Evolutionary conservation across 2,113 vertebrate species (phyloP), one percentile per base, ranked within the genome.

Genomic region (Notothenia coriiceps): DNA sequence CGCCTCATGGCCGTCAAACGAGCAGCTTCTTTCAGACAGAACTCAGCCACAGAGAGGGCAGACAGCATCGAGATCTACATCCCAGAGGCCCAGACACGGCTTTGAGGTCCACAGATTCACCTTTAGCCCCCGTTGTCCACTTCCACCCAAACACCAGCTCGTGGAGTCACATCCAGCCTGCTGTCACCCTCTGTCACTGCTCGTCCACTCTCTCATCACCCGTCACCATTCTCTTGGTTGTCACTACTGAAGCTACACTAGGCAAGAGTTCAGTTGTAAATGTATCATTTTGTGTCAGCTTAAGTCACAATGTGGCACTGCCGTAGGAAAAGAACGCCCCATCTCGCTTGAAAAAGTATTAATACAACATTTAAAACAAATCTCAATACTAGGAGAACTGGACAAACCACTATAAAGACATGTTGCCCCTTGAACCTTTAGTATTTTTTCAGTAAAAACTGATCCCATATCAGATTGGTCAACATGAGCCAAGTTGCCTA

Each of bases 51-150:
- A 2, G 98, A 99, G 93, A 94, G 98, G 1, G 98, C 97, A 15
- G 98, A 99, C 96, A 99, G 98, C 96, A 99, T 99, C 25, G 98
- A 99, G 94, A 99, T 99, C 86, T 99, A 99, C 92, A 99, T 99
- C 95, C 98, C 98, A 0, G 98, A 99, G 93, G 98, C 98, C 89
- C 98, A 99, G 95, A 99, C 98, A 0, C 94, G 98, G 89, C 97
- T 99, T 94, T 99, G 96, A 97, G 93, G 96, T 93, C 91, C 93
- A 89, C 67, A 80, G 74, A 86, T 85, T 88, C 87, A 71, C 40
- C 79, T 77, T 67, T 47, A 43, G 72, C 71, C 76, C 66, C 85
- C 51, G 61, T 66, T 10, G 89, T 83, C 81, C 89, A 86, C 88
- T 89, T 88, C 60, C 88, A 77, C 52, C 55, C 50, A 40, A 40